phyloP scores from a whole-genome alignment of 2,797 vertebrate species.

The Bovichtus diacanthus region DNA sequence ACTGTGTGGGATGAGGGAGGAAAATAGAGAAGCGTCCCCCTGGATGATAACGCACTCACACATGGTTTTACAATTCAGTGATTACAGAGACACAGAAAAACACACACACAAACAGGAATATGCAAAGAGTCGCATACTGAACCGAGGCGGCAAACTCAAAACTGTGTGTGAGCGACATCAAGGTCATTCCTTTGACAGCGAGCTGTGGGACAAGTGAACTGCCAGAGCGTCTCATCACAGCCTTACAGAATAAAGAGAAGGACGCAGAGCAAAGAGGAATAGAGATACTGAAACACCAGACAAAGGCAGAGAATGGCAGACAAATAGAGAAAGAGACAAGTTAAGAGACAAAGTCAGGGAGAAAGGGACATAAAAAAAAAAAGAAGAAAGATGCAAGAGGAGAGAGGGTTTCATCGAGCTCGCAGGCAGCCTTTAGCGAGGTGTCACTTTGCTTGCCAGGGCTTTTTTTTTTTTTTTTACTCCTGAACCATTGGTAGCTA shows the following conservation, averaged over 20 bases:
- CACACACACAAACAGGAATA: constrained; percentile 58
- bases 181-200: constrained; percentile 67
- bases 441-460: constrained; percentile 69
- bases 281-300: constrained; percentile 35
- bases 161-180: constrained; percentile 56
- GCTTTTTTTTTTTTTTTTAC: constrained; percentile 78
- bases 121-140: constrained; percentile 47
- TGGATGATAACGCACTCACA: constrained; percentile 72
- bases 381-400: constrained; percentile 14
- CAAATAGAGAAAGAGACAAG: constrained; percentile 54
- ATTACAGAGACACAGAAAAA: constrained; percentile 65
- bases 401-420: constrained; percentile 54
- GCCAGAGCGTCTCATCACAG: constrained; percentile 56
- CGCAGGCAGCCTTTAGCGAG: constrained; percentile 70
- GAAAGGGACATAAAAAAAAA: constrained; percentile 32
- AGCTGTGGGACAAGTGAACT: constrained; percentile 64
- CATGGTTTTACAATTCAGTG: constrained; percentile 77
- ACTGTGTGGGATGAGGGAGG: constrained; percentile 59
- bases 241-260: constrained; percentile 44
- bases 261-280: constrained; percentile 44
- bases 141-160: constrained; percentile 31
- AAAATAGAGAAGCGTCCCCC: constrained; percentile 58
- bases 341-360: constrained; percentile 58
- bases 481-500: constrained; percentile 72
- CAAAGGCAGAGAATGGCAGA: constrained; percentile 41